Base-by-base conservation (phyloP, 2,113 vertebrate genomes). In the Columbina picui region DNA sequence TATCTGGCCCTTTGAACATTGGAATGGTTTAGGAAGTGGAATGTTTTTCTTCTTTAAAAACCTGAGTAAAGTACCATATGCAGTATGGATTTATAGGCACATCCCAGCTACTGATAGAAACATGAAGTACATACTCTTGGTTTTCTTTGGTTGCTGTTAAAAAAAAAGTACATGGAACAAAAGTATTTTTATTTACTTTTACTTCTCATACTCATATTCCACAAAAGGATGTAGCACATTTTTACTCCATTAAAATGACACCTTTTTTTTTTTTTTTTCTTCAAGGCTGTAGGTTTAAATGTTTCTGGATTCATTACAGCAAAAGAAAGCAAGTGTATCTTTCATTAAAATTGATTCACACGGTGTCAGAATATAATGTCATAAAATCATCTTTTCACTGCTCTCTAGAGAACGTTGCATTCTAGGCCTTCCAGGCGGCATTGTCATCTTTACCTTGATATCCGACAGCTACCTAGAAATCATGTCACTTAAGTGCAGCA, bases 281-380 rank as follows among this genome's bases (percentile, higher is more conserved):
- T 93, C 43, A 56, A 57, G 69, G 30, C n/a, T 67, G 7, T 18
- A 41, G 82, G 41, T 16, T 82, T 80, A 82, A 93, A 77, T 91
- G 86, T 86, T 94, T 96, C 71, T 43, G 87, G 65, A 77, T 87
- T 86, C 64, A 91, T 79, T 89, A 70, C 19, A 73, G 21, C 32
- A 91, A 83, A 94, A 73, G 89, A 87, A 96, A 92, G 60, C 25
- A 87, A 84, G 45, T 73, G 63, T 69, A 87, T 70, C 60, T 89
- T 94, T 94, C 52, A 94, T 95, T 94, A 96, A 94, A 95, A 93
- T 34, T 94, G 95, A 95, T 94, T 94, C 75, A 75, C 53, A 82
- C 6, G 60, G 25, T 93, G 94, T 79, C 76, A 94, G 68, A 78
- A 92, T 73, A 59, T 39, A 94, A 81, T 96, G 81, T 59, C 59